A percentile compares a stretch with the other conserved stretches of the same genome.
phyloP scores from a whole-genome alignment of 2,888 invertebrate species.

The Pristionchus arcanus region DNA sequence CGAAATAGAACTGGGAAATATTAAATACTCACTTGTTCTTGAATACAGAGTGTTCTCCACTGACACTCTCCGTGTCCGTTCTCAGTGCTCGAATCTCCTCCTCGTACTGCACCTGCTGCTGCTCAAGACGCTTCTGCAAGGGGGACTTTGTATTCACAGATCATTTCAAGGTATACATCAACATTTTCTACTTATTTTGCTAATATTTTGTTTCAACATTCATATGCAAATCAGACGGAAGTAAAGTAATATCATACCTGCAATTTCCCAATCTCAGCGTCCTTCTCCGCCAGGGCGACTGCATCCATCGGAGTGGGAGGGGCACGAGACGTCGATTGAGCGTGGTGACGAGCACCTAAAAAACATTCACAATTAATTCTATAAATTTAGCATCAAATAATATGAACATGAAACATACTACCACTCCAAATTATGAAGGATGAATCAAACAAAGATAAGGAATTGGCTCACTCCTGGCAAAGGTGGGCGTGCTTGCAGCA shows the following conservation, averaged over 20 bases:
- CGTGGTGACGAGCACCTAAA: slow-evolving; percentile 35
- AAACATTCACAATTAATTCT: no score
- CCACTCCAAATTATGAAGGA: no score
- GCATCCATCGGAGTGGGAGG: not conserved
- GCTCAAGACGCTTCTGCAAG: slow-evolving; percentile 46
- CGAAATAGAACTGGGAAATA: no score
- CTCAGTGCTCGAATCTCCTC: slow-evolving; percentile 41
- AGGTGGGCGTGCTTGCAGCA: slow-evolving; percentile 7
- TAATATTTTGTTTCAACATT: not conserved
- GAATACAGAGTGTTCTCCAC: slow-evolving; percentile 31
- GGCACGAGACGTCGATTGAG: slow-evolving; percentile 2
- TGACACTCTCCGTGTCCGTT: slow-evolving; percentile 6
- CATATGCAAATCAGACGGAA: not conserved
- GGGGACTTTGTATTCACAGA: not conserved
- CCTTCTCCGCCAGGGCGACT: slow-evolving; percentile 23
- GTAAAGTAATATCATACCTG: not conserved
- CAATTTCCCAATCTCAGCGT: slow-evolving; percentile 46
- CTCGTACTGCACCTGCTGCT: slow-evolving; percentile 54
- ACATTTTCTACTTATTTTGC: not conserved
- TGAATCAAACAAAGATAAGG: no score
- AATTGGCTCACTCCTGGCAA: slow-evolving; percentile 20
- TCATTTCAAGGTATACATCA: not conserved
- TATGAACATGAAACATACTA: no score
- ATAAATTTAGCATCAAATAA: no score
- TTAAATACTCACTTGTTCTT: slow-evolving; percentile 16